phyloP scores from a whole-genome alignment of 2,888 invertebrate species.

The Pheosia gnoma region DNA sequence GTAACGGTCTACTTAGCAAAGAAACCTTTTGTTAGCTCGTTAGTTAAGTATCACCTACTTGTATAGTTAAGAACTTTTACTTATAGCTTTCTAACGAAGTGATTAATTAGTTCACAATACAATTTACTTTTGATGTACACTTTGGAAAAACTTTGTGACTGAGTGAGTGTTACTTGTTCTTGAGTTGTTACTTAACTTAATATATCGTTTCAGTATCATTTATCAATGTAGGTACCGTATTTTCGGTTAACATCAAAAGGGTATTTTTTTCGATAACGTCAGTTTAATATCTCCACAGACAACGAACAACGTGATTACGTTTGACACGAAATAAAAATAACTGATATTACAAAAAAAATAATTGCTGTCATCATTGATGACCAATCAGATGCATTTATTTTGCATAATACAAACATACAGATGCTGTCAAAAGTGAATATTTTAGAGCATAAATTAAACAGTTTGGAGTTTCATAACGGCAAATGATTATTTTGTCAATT shows the following conservation, averaged over 20 bases:
- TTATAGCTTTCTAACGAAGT: no score
- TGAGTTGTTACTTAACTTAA: not conserved
- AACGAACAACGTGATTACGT: conserved; percentile 34
- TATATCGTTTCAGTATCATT: not conserved
- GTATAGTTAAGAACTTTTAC: no score
- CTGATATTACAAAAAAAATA: conserved; percentile 25
- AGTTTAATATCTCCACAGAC: conserved; percentile 27
- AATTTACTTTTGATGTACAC: not conserved
- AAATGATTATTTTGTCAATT: conserved; percentile 10
- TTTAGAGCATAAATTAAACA: not conserved
- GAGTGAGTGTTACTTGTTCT: no score
- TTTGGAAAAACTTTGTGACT: no score
- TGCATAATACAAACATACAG: conserved; percentile 6
- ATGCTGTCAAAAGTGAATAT: conserved; percentile 5
- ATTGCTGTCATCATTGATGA: conserved; percentile 35
- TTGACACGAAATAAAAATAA: conserved; percentile 24
- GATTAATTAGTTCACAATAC: no score
- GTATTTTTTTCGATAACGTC: conserved; percentile 23
- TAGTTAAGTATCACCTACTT: conserved; percentile 5
- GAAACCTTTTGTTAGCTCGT: not conserved
- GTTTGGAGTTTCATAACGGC: not conserved
- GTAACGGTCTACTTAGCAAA: not conserved
- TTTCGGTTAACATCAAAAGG: conserved; percentile 8
- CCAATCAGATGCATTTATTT: conserved; percentile 38
- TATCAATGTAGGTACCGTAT: not conserved